Base-by-base conservation (phyloP, 2,113 vertebrate species). In the Oriolus oriolus region DNA sequence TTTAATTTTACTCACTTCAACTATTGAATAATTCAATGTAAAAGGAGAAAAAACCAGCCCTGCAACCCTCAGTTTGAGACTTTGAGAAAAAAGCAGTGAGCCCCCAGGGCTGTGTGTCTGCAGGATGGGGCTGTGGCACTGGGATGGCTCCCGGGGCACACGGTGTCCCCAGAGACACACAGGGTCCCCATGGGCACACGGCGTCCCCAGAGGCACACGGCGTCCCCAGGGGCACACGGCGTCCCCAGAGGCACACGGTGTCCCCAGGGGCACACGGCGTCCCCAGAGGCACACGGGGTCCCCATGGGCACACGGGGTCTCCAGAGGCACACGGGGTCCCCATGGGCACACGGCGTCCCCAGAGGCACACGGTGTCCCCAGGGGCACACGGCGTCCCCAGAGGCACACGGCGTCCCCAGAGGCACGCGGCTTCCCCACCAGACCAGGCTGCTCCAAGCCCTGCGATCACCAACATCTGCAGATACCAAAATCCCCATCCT, bases 1-100 rank as follows among this genome's bases (percentile, higher is more conserved):
- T 97, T 88, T 87, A 96, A 96, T 95, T 95, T 89, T 93, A 79
- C 75, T 70, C 92, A 79, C 87, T 96, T 92, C 60, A 73, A 7
- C 60, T 47, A 78, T 45, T 89, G 71, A 76, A 90, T 94, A 94
- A 93, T 95, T 96, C 83, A 89, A 90, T 49, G 70, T 52, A 52
- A 94, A 89, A 75, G 66, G 63, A 70, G 69, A 10, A 73, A 50
- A 11, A 19, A 1, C 5, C 68, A 80, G 33, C 53, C 45, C 75
- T 61, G 60, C 75, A 68, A 49, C 6, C 22, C n/a, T 28, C 22
- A 6, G 18, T 7, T 71, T 0, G 15, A 76, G 68, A 47, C 61
- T 56, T 18, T 21, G 77, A 78, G 49, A n/a, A 33, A 39, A 70
- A 90, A 5, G 24, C 63, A 19, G n/a, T 0, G 3, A n/a, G 30